A percentile compares a stretch with the other conserved stretches of the same genome.
Evolutionary conservation across 2,113 vertebrate species (phyloP).

Genomic region (Dromas ardeola): DNA sequence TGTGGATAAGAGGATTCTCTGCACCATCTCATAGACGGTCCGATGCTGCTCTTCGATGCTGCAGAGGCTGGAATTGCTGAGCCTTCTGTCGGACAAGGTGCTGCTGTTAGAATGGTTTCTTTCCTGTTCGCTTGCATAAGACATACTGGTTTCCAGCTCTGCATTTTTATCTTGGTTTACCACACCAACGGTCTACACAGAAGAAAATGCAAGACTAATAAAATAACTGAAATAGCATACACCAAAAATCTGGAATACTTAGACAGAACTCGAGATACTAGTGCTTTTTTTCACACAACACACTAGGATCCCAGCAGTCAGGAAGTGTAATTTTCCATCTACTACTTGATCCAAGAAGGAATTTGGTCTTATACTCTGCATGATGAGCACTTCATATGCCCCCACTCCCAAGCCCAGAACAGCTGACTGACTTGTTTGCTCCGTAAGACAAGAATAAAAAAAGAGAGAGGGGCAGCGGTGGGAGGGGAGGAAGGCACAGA

Average conservation of each 20-base stretch:
- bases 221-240: not conserved
- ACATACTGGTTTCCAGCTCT: conserved; percentile 72
- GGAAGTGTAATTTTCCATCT: not conserved
- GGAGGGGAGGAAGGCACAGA: not conserved
- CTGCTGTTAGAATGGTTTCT: conserved; percentile 89
- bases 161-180: conserved; percentile 77
- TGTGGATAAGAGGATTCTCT: conserved; percentile 90
- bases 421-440: not conserved
- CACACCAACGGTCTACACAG: conserved; percentile 76
- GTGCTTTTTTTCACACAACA: too few species aligned
- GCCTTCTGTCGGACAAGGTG: conserved; percentile 87
- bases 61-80: conserved; percentile 91
- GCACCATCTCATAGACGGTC: conserved; percentile 91
- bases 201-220: not conserved
- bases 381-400: too few species aligned
- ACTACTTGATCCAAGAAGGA: not conserved
- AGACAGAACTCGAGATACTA: not conserved
- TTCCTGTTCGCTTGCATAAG: conserved; percentile 75
- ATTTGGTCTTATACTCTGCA: too few species aligned
- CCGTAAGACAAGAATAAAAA: not conserved
- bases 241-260: not conserved
- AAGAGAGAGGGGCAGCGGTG: not conserved
- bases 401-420: not conserved
- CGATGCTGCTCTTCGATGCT: conserved; percentile 94
- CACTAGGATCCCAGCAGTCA: not conserved